Evolutionary conservation across 2,888 invertebrate species (phyloP).

Genomic region (Tetragonula carbonaria): DNA sequence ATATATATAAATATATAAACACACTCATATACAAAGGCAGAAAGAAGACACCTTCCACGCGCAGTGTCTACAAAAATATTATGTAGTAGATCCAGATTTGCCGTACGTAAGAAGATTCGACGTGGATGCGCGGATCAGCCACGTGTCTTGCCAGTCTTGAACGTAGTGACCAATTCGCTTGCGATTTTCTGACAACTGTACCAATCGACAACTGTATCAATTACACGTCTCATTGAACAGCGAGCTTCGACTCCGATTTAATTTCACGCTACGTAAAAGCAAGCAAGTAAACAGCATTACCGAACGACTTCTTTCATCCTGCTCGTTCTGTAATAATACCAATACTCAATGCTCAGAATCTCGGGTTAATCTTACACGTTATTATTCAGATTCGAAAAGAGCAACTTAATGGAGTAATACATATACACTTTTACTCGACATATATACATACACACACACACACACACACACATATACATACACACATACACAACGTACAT

Average conservation of each 20-base stretch:
- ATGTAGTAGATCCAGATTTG: constrained; percentile 76
- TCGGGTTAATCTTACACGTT: constrained; percentile 11
- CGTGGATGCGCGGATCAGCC: constrained; percentile 70
- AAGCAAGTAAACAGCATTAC: constrained; percentile 21
- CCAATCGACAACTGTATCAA: not conserved
- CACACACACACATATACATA: not conserved
- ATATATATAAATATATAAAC: constrained; percentile 22
- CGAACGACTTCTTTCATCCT: constrained; percentile 13
- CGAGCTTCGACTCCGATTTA: constrained; percentile 2
- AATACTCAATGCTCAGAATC: constrained; percentile 44
- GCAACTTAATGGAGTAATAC: constrained; percentile 53
- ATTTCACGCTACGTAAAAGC: constrained; percentile 38
- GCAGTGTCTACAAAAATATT: constrained; percentile 80
- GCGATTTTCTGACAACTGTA: constrained; percentile 47
- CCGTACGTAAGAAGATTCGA: constrained; percentile 71
- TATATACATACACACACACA: not conserved
- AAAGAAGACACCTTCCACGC: constrained; percentile 77
- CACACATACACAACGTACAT: not conserved
- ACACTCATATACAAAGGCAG: constrained; percentile 72
- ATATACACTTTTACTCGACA: constrained; percentile 51
- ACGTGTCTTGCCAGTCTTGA: constrained; percentile 73
- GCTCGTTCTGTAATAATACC: constrained; percentile 31
- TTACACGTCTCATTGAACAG: not conserved
- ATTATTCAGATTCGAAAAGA: constrained; percentile 31
- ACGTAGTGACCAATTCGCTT: constrained; percentile 74